phyloP scores from a whole-genome alignment of 1,140 invertebrate species.

The Cyclargus thomasi region DNA sequence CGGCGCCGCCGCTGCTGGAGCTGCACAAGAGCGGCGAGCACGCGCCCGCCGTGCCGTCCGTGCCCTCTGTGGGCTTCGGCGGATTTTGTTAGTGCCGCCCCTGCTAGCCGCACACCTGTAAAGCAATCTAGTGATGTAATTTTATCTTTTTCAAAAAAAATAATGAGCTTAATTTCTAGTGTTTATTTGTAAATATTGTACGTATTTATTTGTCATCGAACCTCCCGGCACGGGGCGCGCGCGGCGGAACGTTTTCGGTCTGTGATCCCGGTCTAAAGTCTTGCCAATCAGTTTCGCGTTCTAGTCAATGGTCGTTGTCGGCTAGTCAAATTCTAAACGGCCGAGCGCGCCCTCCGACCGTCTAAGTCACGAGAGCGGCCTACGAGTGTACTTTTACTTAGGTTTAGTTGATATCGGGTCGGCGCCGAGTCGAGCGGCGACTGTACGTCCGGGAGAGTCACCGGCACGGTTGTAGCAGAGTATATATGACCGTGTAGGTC shows the following conservation, averaged over 20 bases:
- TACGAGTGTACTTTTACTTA: constrained; percentile 56
- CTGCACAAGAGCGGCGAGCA: constrained; percentile 70
- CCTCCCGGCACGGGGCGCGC: constrained; percentile 26
- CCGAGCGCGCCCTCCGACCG: constrained; percentile 19
- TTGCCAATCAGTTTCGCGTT: constrained; percentile 69
- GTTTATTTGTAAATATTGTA: constrained; percentile 72
- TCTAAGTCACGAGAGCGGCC: constrained; percentile 67
- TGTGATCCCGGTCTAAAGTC: constrained; percentile 33
- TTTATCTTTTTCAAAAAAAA: constrained; percentile 47
- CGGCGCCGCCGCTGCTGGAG: constrained; percentile 59
- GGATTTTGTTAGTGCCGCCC: constrained; percentile 65
- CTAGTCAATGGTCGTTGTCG: constrained; percentile 69
- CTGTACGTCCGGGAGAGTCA: constrained; percentile 45
- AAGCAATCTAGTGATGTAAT: constrained; percentile 50
- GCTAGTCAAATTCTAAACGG: constrained; percentile 57
- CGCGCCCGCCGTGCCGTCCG: constrained; percentile 56
- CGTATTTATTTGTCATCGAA: constrained; percentile 50
- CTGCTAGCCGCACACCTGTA: constrained; percentile 27
- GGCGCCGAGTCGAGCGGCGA: constrained; percentile 5
- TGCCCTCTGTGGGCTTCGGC: constrained; percentile 70
- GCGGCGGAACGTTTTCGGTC: constrained; percentile 19
- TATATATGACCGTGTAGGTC: too few species aligned
- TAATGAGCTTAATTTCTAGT: constrained; percentile 67
- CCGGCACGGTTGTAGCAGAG: constrained; percentile 63
- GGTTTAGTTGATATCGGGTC: constrained; percentile 43